A percentile compares a stretch with the other conserved stretches of the same genome.
These are phyloP conservation scores for Leptopterna dolabrata DNA, from an alignment of 2,888 invertebrate species.

Conservation along the genomic window DNA sequence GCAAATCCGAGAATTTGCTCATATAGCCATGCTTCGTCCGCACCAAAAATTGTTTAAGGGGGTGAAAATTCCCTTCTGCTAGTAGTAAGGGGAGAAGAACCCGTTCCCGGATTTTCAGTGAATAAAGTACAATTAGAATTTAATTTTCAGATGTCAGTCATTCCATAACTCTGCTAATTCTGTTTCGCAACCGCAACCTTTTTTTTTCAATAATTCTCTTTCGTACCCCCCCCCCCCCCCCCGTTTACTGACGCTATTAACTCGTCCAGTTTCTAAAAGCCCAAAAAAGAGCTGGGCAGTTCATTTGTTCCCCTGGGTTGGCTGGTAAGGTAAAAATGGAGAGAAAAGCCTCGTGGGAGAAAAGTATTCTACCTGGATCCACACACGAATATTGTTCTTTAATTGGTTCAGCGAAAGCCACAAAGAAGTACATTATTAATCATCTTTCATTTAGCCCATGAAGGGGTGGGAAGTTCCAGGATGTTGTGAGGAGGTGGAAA, in stretches of 20 bases:
- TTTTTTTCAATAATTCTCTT: neutral
- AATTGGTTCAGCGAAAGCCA: neutral
- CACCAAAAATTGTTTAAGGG: no score
- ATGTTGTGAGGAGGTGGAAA: neutral
- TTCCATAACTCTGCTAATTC: no score
- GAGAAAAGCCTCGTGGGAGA: neutral
- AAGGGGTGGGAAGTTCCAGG: neutral
- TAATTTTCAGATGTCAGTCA: no score
- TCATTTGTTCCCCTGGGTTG: neutral
- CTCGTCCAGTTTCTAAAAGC: neutral
- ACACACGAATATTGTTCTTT: slow-evolving; percentile 21
- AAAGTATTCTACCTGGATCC: neutral
- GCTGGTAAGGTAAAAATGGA: neutral
- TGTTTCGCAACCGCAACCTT: neutral
- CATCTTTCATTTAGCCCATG: neutral
- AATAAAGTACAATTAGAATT: no score
- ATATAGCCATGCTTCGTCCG: no score
- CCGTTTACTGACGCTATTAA: neutral
- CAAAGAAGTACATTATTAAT: slow-evolving; percentile 14
- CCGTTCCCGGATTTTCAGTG: no score
- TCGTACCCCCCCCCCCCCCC: neutral
- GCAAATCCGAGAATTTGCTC: no score
- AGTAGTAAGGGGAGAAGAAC: no score
- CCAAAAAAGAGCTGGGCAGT: neutral
- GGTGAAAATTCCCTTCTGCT: no score